Evolutionary conservation across 2,113 vertebrate genomes (phyloP).

Genomic region (Phainopepla nitens): DNA sequence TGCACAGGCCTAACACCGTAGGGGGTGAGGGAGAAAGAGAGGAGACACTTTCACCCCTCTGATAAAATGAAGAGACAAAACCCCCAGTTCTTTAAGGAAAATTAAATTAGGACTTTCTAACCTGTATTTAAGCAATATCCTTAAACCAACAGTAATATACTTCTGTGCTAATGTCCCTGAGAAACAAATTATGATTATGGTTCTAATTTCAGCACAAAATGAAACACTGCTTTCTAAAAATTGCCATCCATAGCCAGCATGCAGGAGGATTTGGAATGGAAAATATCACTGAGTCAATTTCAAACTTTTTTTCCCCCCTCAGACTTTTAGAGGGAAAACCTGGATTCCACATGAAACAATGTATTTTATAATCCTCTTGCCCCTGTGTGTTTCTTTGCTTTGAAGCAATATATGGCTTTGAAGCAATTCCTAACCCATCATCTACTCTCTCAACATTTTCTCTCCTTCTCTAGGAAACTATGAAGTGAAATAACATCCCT

Average conservation of each 20-base stretch:
- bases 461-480: not conserved
- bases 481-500: not conserved
- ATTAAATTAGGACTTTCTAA: not conserved
- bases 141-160: not conserved
- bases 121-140: not conserved
- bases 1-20: not conserved
- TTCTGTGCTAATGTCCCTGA: not conserved
- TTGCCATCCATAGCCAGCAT: not conserved
- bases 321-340: not conserved
- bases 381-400: not conserved
- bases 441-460: not conserved
- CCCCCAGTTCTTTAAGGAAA: not conserved
- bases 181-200: not conserved
- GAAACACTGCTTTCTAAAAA: not conserved
- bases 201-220: not conserved
- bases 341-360: not conserved
- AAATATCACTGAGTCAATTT: not conserved
- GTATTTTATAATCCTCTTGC: not conserved
- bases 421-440: not conserved
- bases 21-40: accelerated
- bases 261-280: not conserved
- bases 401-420: not conserved
- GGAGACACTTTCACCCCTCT: no score
- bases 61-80: not conserved
- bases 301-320: not conserved